Base-by-base conservation (phyloP, 2,888 invertebrate species). In the Orthosia gracilis region DNA sequence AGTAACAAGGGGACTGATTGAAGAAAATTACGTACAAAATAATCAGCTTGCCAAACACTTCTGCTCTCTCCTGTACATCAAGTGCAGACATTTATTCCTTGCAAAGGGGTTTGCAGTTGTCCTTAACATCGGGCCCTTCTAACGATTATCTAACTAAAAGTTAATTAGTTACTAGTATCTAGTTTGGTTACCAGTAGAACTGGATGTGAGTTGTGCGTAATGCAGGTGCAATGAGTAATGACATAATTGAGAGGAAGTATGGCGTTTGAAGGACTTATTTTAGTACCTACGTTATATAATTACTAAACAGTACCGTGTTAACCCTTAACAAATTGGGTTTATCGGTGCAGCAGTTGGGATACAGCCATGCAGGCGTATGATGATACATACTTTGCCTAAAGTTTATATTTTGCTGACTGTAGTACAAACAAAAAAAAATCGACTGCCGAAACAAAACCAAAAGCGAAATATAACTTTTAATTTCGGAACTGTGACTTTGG, bases 101-200 rank as follows among this genome's bases (percentile, higher is more conserved):
- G 84, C 86, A 90, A 93, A 93, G 94, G 94, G 92, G 90, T 89
- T 88, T 85, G 90, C 85, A 79, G 92, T 89, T 88, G 94, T 94
- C 94, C 94, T 94, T 93, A 94, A 90, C 92, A 90, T 88, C 89
- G 85, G 87, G 85, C 82, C 87, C 84, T 90, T 93, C 88, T 81
- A 85, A 55, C 74, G 77, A 85, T 87, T 87, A 87, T 87, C 83
- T 87, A 85, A 87, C 83, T 81, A 21, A 71, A 78, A 78, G 40
- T 54, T 76, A 79, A 67, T 84, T 52, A 52, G 79, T 18, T 45
- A 61, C n/a, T 7, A 15, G 61, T 21, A 40, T 40, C 40, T 47
- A 59, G 62, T 47, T 69, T 26, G 49, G 26, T 15, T 69, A 74
- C 59, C 18, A n/a, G 31, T n/a, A 55, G 55, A 68, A 82, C 81